A percentile compares a stretch with the other conserved stretches of the same genome.
Conservation (phyloP, 1,140 invertebrate genomes). For the Carcinoscorpius rotundicauda region DNA sequence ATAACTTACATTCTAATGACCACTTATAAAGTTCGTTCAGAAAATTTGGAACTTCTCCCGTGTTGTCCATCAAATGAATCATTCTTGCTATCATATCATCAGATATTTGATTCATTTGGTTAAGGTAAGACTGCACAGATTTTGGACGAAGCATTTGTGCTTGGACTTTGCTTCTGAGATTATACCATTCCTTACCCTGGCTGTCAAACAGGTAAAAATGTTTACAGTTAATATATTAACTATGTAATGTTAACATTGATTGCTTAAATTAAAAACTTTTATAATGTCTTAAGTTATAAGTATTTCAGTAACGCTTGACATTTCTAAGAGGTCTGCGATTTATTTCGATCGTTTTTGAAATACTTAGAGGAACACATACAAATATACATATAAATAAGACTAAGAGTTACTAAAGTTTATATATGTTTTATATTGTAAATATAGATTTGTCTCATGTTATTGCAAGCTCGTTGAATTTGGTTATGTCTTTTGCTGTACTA, state of each 20-base stretch:
- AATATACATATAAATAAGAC: too few relatives aligned
- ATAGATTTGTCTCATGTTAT: too few relatives aligned
- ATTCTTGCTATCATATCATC: slow-evolving; percentile 19
- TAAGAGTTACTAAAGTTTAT: too few relatives aligned
- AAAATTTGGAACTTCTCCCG: slow-evolving; percentile 27
- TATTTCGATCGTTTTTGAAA: neutral
- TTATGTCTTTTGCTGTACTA: too few relatives aligned
- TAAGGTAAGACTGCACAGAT: slow-evolving; percentile 15
- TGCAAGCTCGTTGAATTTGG: too few relatives aligned
- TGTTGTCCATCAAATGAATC: slow-evolving; percentile 9
- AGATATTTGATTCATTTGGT: slow-evolving; percentile 12
- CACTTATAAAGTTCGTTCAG: slow-evolving; percentile 29
- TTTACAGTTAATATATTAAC: neutral
- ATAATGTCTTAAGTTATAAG: neutral
- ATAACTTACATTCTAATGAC: slow-evolving; percentile 32
- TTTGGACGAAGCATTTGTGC: slow-evolving; percentile 20
- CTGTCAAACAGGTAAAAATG: neutral
- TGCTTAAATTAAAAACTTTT: slow-evolving; percentile 5
- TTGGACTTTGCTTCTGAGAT: slow-evolving; percentile 9
- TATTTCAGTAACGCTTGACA: neutral
- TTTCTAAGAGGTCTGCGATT: neutral
- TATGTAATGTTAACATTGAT: neutral
- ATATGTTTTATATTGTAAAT: too few relatives aligned
- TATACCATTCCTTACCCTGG: slow-evolving; percentile 19
- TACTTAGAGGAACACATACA: too few relatives aligned